Conservation (phyloP, 2,797 vertebrate genomes). For the Podargus strigoides region DNA sequence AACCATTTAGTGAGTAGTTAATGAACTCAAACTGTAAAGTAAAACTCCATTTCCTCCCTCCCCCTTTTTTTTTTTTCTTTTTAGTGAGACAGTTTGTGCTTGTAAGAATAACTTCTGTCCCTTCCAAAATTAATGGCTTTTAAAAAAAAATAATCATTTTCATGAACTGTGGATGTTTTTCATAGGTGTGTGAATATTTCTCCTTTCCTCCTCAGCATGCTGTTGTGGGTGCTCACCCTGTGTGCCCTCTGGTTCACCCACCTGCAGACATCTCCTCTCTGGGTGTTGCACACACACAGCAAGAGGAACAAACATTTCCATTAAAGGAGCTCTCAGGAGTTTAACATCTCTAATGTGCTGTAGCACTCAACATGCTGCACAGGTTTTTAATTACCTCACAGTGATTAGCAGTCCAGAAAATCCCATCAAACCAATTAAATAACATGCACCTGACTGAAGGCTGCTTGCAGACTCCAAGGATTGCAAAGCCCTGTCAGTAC, state of each 20-base stretch:
- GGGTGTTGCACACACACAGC: neutral
- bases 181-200: neutral
- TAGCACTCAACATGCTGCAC: neutral
- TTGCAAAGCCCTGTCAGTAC: neutral
- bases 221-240: neutral
- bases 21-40: neutral
- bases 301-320: neutral
- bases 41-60: neutral
- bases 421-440: neutral
- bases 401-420: conserved; percentile 24
- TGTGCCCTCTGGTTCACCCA: neutral
- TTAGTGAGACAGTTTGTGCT: neutral
- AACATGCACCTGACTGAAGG: neutral
- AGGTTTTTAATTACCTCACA: neutral
- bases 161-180: neutral
- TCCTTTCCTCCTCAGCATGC: neutral
- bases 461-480: neutral
- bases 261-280: neutral
- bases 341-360: neutral
- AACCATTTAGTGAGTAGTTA: neutral
- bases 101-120: neutral
- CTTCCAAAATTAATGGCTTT: neutral
- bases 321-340: neutral
- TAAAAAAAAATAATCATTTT: neutral
- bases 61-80: accelerated